Evolutionary conservation across 2,113 vertebrate species (phyloP).

Genomic region (Electrona antarctica): DNA sequence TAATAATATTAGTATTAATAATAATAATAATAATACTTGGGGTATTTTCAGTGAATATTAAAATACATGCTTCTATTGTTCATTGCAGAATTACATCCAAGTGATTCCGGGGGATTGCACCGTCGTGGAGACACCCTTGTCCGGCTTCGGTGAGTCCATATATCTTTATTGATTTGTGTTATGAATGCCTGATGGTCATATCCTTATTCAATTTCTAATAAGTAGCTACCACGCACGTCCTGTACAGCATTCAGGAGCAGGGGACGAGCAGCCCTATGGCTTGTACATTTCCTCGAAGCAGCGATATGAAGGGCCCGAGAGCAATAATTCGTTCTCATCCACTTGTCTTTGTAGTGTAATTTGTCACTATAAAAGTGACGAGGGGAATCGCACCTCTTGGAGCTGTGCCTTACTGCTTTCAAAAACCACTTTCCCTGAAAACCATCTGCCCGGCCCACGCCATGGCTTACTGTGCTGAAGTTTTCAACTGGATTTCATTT

Average conservation of each 20-base stretch:
- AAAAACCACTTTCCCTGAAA: slow-evolving; percentile 60
- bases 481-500: slow-evolving; percentile 35
- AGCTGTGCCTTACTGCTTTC: slow-evolving; percentile 63
- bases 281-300: slow-evolving; percentile 57
- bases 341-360: slow-evolving; percentile 74
- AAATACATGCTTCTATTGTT: slow-evolving; percentile 20
- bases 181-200: slow-evolving; percentile 73
- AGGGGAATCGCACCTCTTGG: slow-evolving; percentile 67
- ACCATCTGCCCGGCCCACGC: slow-evolving; percentile 50
- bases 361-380: slow-evolving; percentile 76
- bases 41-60: not conserved
- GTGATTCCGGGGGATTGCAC: slow-evolving; percentile 59
- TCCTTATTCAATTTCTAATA: slow-evolving; percentile 76
- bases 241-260: slow-evolving; percentile 40
- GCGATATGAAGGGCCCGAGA: slow-evolving; percentile 62
- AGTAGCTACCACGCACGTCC: slow-evolving; percentile 56
- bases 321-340: slow-evolving; percentile 72
- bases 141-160: slow-evolving; percentile 76
- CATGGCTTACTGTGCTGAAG: slow-evolving; percentile 23
- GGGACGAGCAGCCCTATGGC: slow-evolving; percentile 44
- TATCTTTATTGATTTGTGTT: slow-evolving; percentile 76
- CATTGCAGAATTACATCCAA: slow-evolving; percentile 68
- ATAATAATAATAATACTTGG: no score
- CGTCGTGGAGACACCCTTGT: slow-evolving; percentile 62
- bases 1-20: no score